Evolutionary conservation across 2,888 invertebrate species (phyloP).

Genomic region (Orthosia cruda): DNA sequence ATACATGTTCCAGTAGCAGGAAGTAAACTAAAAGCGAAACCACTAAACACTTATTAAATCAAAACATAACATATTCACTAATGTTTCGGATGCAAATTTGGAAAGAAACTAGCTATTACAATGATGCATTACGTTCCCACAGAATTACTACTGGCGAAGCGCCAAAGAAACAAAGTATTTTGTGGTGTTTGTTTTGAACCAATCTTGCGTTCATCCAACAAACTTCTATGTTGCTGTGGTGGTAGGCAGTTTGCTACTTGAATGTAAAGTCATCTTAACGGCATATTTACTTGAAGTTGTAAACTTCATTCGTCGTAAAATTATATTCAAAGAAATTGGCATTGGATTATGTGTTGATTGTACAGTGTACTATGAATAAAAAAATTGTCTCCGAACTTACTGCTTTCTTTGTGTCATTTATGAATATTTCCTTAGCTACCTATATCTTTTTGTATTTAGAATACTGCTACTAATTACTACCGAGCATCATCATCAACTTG

Average conservation of each 20-base stretch:
- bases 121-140: constrained; percentile 71
- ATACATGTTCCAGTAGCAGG: background rate
- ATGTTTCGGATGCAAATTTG: constrained; percentile 58
- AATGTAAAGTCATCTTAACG: constrained; percentile 21
- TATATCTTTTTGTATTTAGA: background rate
- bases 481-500: background rate
- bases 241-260: background rate
- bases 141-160: constrained; percentile 62
- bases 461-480: background rate
- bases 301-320: constrained; percentile 24
- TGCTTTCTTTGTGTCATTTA: background rate
- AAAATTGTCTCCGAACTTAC: background rate
- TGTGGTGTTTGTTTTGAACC: constrained; percentile 50
- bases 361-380: background rate
- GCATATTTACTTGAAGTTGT: constrained; percentile 27
- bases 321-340: constrained; percentile 23
- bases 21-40: constrained; percentile 10
- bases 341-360: constrained; percentile 4
- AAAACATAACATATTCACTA: constrained; percentile 30
- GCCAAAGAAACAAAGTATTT: constrained; percentile 66
- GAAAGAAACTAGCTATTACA: constrained; percentile 70
- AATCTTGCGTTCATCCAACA: constrained; percentile 22
- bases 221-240: constrained; percentile 15
- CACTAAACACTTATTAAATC: constrained; percentile 39
- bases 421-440: background rate